These are phyloP conservation scores for Heliconius hermathena DNA, from an alignment of 1,140 invertebrate species.

Conservation along the genomic window DNA sequence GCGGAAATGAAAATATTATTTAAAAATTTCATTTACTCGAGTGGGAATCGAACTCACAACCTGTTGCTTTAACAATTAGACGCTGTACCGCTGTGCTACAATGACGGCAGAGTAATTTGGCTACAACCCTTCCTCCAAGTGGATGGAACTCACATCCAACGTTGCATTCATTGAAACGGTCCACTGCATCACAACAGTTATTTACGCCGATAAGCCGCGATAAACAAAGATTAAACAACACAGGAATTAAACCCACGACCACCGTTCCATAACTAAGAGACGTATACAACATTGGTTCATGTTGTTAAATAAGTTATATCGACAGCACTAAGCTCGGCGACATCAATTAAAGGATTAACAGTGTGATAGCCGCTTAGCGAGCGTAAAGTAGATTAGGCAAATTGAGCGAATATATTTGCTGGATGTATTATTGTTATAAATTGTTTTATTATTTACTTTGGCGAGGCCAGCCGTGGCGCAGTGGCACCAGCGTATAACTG, in stretches of 20 bases:
- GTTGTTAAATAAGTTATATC: constrained; percentile 17
- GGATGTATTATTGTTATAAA: constrained; percentile 4
- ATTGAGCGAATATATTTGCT: constrained; percentile 20
- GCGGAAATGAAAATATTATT: no score
- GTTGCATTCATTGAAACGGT: no score
- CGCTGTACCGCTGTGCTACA: no score
- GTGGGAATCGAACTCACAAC: no score
- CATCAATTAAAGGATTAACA: constrained; percentile 37
- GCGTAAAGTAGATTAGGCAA: constrained; percentile 31
- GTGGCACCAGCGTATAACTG: not conserved
- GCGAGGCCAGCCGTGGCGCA: not conserved
- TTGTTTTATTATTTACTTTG: not conserved
- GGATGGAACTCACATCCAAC: no score
- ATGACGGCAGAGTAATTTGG: no score
- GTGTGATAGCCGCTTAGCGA: constrained; percentile 29
- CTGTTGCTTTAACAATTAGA: no score
- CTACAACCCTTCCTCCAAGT: no score
- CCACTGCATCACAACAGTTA: no score
- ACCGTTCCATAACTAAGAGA: not conserved
- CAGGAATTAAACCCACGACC: not conserved
- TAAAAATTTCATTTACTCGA: no score
- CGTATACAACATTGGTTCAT: not conserved
- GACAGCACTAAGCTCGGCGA: constrained; percentile 25
- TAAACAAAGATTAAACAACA: not conserved
- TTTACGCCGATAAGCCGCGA: not conserved